Percentiles rank a stretch among this genome's conserved stretches.
phyloP scores from a whole-genome alignment of 2,888 invertebrate species.

The Heliconius cydno region DNA sequence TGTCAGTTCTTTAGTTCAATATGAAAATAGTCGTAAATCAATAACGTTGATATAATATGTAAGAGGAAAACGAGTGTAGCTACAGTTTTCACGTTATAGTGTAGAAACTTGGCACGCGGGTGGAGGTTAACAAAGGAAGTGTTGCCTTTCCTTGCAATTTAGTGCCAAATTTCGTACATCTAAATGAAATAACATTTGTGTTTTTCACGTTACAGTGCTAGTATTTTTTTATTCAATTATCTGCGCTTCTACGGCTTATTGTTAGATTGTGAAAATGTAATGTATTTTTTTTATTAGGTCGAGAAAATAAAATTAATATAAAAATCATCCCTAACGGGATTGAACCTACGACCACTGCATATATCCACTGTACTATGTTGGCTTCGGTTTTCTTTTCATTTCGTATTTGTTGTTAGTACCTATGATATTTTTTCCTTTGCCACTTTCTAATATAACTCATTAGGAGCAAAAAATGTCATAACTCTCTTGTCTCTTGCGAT shows the following conservation, averaged over 20 bases:
- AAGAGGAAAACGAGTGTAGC: constrained; percentile 7
- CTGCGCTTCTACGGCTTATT: too few relatives aligned
- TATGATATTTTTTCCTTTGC: too few relatives aligned
- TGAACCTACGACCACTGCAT: too few relatives aligned
- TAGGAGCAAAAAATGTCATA: too few relatives aligned
- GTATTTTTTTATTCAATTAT: not conserved
- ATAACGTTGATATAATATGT: constrained; percentile 2
- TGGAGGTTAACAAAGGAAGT: constrained; percentile 18
- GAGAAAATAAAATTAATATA: too few relatives aligned
- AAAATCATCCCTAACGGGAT: too few relatives aligned
- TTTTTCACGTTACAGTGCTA: not conserved
- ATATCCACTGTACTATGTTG: too few relatives aligned
- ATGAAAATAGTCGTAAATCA: constrained; percentile 14
- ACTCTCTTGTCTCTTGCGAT: not conserved
- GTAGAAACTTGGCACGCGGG: constrained; percentile 17
- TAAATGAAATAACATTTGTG: constrained; percentile 6
- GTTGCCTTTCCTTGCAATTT: constrained; percentile 9
- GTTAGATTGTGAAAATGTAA: too few relatives aligned
- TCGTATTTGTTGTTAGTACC: too few relatives aligned
- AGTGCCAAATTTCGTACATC: constrained; percentile 13
- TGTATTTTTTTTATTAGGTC: too few relatives aligned
- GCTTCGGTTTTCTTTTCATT: too few relatives aligned
- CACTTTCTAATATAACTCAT: too few relatives aligned
- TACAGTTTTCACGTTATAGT: constrained; percentile 1
- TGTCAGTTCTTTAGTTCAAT: not conserved